Evolutionary conservation across 1,140 invertebrate species (phyloP).

Genomic region (Caerostris darwini): DNA sequence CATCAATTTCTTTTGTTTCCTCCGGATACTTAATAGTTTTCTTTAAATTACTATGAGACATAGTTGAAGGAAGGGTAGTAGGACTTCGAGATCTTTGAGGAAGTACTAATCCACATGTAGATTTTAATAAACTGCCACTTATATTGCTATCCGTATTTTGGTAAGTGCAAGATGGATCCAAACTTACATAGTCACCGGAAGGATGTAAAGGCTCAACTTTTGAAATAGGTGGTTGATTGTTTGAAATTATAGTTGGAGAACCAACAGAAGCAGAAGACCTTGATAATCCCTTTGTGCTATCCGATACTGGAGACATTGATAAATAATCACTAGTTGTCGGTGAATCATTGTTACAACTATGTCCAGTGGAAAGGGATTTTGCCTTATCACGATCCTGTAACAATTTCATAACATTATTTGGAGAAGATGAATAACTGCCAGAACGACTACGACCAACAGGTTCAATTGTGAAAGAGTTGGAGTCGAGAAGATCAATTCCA

Average conservation of each 20-base stretch:
- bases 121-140: neutral
- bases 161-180: constrained; percentile 64
- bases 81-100: constrained; percentile 28
- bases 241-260: neutral
- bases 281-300: constrained; percentile 11
- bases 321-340: constrained; percentile 60
- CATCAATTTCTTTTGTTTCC: neutral
- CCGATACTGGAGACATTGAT: constrained; percentile 62
- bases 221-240: neutral
- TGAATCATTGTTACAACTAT: constrained; percentile 48
- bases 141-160: neutral
- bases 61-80: neutral
- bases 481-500: constrained; percentile 65
- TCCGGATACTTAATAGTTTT: neutral
- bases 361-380: constrained; percentile 63
- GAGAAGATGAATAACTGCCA: constrained; percentile 72
- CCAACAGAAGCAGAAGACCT: neutral
- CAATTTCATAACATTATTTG: constrained; percentile 48
- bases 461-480: constrained; percentile 70
- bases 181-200: constrained; percentile 73
- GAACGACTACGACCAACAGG: constrained; percentile 74
- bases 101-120: neutral
- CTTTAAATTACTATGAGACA: neutral
- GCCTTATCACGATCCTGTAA: constrained; percentile 58
- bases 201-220: constrained; percentile 62